Conservation (phyloP, 1,140 invertebrate species). For the Whitmania pigra region DNA sequence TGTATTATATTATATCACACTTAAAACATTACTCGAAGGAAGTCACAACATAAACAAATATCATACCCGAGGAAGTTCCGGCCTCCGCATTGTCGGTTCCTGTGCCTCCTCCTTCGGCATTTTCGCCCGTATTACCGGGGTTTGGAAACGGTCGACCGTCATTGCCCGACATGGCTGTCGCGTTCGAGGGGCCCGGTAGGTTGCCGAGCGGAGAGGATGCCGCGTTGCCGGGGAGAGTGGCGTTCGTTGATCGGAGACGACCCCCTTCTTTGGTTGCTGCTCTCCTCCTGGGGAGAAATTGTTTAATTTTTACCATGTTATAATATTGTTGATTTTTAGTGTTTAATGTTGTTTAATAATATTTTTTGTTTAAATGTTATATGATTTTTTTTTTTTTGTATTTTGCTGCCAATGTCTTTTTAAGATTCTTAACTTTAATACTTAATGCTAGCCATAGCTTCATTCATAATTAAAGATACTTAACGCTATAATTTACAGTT, state of each 20-base stretch:
- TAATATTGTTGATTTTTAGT: no score
- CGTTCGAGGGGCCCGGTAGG: neutral
- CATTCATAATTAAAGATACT: no score
- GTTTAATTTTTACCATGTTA: no score
- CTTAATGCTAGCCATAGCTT: no score
- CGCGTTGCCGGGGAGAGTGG: neutral
- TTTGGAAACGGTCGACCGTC: neutral
- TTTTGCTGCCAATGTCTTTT: no score
- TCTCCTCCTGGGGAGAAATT: slow-evolving; percentile 28
- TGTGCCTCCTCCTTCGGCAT: neutral
- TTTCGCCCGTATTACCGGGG: neutral
- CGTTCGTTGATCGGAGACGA: neutral
- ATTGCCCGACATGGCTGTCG: slow-evolving; percentile 6
- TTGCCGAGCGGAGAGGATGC: slow-evolving; percentile 2
- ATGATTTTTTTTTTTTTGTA: no score
- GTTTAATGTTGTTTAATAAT: no score
- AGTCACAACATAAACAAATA: slow-evolving; percentile 24
- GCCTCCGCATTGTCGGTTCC: neutral
- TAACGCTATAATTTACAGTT: no score
- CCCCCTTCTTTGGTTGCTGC: slow-evolving; percentile 16
- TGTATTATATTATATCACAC: no score
- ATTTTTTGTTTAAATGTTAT: no score
- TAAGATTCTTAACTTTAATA: no score
- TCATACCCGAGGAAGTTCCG: slow-evolving; percentile 29
- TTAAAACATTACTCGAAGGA: no score